Base-by-base conservation (phyloP, 2,797 vertebrate species). In the Smutsia temminckii region DNA sequence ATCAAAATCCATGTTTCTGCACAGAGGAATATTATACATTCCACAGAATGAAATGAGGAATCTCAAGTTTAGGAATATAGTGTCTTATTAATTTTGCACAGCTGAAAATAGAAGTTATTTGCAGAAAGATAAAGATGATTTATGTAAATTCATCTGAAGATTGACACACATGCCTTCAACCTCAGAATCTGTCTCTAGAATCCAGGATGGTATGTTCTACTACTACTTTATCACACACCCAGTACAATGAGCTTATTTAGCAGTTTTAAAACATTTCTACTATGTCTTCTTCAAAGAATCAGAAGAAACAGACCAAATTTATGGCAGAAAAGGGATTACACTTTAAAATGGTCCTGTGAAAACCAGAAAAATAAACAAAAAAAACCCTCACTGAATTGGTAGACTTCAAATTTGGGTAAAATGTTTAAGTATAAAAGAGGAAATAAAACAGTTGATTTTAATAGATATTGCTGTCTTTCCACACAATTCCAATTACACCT, bases 21-120 rank as follows among this genome's bases (percentile, higher is more conserved):
- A 92, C 9, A 78, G n/a, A 92, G 32, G 87, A 83, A 66, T 75
- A 42, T 55, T 63, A 75, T 25, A 6, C 4, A 84, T 53, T 57
- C 23, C 68, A 85, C 21, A 93, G 27, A 91, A 92, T 93, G 91
- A 93, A 85, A 92, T 80, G 4, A 85, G 51, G 34, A 91, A 80
- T 53, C 66, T 68, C 49, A 63, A 68, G 13, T 74, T 79, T 40
- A 68, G 32, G 16, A 90, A 42, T 63, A 86, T 3, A 74, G 42
- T 81, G 16, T 66, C 89, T 64, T 27, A 93, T 75, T 59, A 81
- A 92, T 49, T 84, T 93, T 78, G 93, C 32, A 93, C 2, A 81
- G 63, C n/a, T 81, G 57, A 14, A 66, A 75, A 74, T 0, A 89
- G 53, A 9, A 95, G 59, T 3, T 64, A 55, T 49, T 87, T 93